Conservation (phyloP, 1,140 invertebrate species). For the Periplaneta americana region DNA sequence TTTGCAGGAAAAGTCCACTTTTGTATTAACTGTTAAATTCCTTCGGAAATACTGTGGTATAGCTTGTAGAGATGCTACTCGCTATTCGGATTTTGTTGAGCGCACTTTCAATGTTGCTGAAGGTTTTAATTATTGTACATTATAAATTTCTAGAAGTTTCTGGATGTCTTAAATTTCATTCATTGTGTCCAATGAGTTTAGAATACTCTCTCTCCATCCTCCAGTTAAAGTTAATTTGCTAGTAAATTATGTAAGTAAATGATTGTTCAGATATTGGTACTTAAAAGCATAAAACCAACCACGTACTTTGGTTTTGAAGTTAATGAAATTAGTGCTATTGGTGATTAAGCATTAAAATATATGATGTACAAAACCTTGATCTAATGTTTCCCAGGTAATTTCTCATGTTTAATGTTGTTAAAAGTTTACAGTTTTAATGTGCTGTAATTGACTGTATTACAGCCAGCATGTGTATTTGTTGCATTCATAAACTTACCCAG, state of each 20-base stretch:
- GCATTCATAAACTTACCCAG: too few species aligned
- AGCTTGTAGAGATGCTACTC: not conserved
- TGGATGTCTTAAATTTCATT: not conserved
- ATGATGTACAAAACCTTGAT: not conserved
- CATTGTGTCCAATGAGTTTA: not conserved
- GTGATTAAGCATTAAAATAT: not conserved
- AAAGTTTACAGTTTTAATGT: too few species aligned
- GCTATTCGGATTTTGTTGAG: not conserved
- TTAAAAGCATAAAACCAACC: not conserved
- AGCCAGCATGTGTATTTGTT: too few species aligned
- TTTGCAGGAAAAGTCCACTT: not conserved
- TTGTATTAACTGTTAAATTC: not conserved
- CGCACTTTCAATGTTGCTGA: not conserved
- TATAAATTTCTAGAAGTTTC: too few species aligned
- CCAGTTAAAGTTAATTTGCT: not conserved
- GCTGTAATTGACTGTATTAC: too few species aligned
- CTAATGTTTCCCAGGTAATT: not conserved
- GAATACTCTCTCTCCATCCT: not conserved
- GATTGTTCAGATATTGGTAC: not conserved
- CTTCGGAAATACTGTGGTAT: not conserved
- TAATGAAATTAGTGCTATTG: not conserved
- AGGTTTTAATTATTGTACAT: not conserved
- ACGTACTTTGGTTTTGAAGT: not conserved
- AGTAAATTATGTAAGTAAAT: not conserved
- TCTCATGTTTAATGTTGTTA: too few species aligned